phyloP scores from a whole-genome alignment of 1,140 invertebrate species.

The Bombyx mori region ASM3026992v2 NC_085118.1:10675001-10675500 shows the following conservation, averaged over 20 bases:
- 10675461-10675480: too few species aligned
- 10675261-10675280: slow-evolving; percentile 98
- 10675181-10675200: slow-evolving; percentile 98
- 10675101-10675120: slow-evolving; percentile 97
- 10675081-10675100: slow-evolving; percentile 96
- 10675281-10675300: slow-evolving; percentile 98
- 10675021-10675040: slow-evolving; percentile 97
- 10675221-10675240: slow-evolving; percentile 96
- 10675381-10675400: too few species aligned
- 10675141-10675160: slow-evolving; percentile 93
- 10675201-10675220: slow-evolving; percentile 95
- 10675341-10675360: too few species aligned
- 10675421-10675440: too few species aligned
- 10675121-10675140: slow-evolving; percentile 97
- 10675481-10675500: too few species aligned
- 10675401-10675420: too few species aligned
- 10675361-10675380: too few species aligned
- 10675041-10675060: slow-evolving; percentile 96
- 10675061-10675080: slow-evolving; percentile 97
- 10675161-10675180: slow-evolving; percentile 96
- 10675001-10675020: slow-evolving; percentile 92
- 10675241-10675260: slow-evolving; percentile 96
- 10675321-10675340: not conserved
- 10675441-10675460: too few species aligned
- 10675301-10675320: slow-evolving; percentile 72